Percentiles rank a stretch among this genome's conserved stretches.
Evolutionary conservation across 1,140 invertebrate genomes (phyloP).

Genomic region (Hycleus cichorii): DNA sequence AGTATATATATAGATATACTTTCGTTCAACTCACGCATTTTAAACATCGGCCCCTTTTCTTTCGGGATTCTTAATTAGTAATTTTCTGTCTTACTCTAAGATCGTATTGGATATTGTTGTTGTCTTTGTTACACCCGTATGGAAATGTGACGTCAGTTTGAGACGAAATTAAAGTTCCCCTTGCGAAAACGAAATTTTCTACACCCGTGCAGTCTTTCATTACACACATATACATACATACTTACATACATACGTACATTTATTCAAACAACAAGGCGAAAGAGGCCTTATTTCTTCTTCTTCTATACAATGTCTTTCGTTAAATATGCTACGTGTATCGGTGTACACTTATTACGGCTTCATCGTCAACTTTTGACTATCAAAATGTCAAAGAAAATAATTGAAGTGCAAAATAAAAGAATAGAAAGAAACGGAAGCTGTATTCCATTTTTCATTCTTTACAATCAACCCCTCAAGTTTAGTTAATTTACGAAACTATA

Average conservation of each 20-base stretch:
- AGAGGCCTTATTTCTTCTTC: constrained; percentile 26
- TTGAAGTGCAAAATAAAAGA: background rate
- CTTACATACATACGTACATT: background rate
- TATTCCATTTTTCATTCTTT: background rate
- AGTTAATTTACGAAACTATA: background rate
- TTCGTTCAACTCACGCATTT: constrained; percentile 41
- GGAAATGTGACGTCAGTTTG: constrained; percentile 38
- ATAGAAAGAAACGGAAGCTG: background rate
- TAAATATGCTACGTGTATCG: constrained; percentile 35
- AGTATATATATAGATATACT: constrained; percentile 15
- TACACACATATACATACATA: constrained; percentile 32
- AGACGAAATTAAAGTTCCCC: constrained; percentile 41
- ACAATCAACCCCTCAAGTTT: background rate
- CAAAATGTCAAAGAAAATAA: background rate
- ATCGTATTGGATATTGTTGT: constrained; percentile 8
- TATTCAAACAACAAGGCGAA: constrained; percentile 1
- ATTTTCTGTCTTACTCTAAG: constrained; percentile 28
- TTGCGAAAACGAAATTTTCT: constrained; percentile 41
- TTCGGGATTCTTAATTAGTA: constrained; percentile 41
- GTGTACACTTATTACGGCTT: constrained; percentile 14
- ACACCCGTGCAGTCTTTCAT: constrained; percentile 41
- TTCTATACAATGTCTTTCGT: constrained; percentile 33
- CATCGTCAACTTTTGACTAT: background rate
- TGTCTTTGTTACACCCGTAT: constrained; percentile 31
- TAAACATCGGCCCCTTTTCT: constrained; percentile 41